Evolutionary conservation across 2,888 invertebrate genomes (phyloP), one percentile per base, ranked within the genome.

Genomic region (Meloe dianella): DNA sequence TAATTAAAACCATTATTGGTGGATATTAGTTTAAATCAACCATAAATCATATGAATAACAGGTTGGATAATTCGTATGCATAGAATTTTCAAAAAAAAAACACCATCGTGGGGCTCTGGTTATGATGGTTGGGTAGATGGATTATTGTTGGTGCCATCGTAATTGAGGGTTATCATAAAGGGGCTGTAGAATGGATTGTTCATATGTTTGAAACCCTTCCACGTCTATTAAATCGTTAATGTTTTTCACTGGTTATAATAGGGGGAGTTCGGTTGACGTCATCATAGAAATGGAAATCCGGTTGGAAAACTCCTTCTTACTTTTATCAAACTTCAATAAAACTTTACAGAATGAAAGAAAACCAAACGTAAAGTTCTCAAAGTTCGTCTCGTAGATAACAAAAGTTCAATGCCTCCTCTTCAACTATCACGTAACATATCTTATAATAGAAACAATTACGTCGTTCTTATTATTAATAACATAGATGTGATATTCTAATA

Each of bases 71-170:
- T 47, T 47, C 20, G 47, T 47, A 47, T 47, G 47, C 47, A 47
- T 47, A 47, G 47, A 47, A 47, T 47, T 47, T 47, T 47, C 47
- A 20, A 47, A 47, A 47, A 47, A 47, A 47, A n/a, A 35, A 35
- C 35, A 12, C 12, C 4, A n/a, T n/a, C n/a, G n/a, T n/a, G 17
- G n/a, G 17, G 17, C 41, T 41, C n/a, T 41, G 20, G 0, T 10
- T 9, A 47, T 47, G 47, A 47, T 47, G 12, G 47, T 47, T 3
- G 47, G 12, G 47, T 47, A 10, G 47, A 47, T 47, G 47, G 47
- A 47, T 47, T 47, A 47, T 47, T 47, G 12, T 47, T 47, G 12
- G 27, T 47, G 20, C 47, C 10, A 20, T 9, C 20, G 20, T 47
- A 47, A 47, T 47, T 47, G 47, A 20, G 47, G 47, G 47, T 20